Percentiles rank a stretch among this genome's conserved stretches.
Conservation (phyloP, 2,113 vertebrate species). For the Mus pahari region DNA sequence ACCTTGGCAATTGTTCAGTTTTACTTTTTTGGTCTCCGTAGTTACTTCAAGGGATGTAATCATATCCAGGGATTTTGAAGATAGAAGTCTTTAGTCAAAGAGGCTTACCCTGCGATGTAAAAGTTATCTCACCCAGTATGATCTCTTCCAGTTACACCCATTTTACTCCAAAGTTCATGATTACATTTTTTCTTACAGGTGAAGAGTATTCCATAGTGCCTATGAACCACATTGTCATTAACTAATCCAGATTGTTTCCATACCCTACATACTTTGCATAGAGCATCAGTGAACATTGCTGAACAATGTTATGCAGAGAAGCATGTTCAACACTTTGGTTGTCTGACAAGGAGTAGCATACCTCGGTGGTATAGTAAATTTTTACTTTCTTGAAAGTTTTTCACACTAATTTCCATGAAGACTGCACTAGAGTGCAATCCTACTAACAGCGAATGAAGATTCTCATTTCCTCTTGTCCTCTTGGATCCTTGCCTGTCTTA, state of each 20-base stretch:
- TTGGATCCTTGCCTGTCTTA: not conserved
- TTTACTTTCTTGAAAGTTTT: not conserved
- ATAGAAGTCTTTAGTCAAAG: not conserved
- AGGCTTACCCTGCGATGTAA: not conserved
- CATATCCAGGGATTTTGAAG: not conserved
- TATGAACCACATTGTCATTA: not conserved
- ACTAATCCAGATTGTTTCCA: not conserved
- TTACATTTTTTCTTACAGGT: not conserved
- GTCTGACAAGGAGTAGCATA: not conserved
- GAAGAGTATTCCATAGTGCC: not conserved
- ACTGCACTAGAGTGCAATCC: not conserved
- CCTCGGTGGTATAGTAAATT: not conserved
- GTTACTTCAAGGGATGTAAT: not conserved
- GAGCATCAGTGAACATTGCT: not conserved
- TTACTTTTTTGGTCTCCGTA: not conserved
- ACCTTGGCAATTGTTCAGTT: not conserved
- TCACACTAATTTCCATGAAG: not conserved
- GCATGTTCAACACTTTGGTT: not conserved
- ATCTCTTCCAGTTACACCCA: not conserved
- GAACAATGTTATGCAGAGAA: not conserved
- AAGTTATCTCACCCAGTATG: not conserved
- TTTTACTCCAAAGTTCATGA: not conserved
- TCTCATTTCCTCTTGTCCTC: not conserved
- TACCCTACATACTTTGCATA: not conserved
- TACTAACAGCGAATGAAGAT: not conserved